phyloP scores from a whole-genome alignment of 2,797 vertebrate genomes.

The Arnoldichthys spilopterus region DNA sequence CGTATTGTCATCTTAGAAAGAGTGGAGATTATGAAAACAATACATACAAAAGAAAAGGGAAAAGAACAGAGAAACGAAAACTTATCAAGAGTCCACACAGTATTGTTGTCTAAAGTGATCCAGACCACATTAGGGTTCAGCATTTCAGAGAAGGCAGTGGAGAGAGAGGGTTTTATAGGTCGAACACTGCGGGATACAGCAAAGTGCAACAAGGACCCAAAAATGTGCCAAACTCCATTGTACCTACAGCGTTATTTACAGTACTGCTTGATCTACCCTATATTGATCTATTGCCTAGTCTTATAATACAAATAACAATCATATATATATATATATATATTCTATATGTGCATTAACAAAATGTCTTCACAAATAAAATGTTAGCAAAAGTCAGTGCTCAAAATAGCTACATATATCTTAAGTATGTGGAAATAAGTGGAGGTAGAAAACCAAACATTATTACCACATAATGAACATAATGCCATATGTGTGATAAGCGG shows the following conservation, averaged over 20 bases:
- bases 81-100: slow-evolving; percentile 49
- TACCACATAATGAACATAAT: slow-evolving; percentile 35
- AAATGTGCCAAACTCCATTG: slow-evolving; percentile 18
- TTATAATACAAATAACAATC: slow-evolving; percentile 41
- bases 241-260: slow-evolving; percentile 46
- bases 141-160: slow-evolving; percentile 48
- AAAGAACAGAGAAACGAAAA: slow-evolving; percentile 1
- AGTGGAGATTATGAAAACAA: slow-evolving; percentile 24
- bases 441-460: slow-evolving; percentile 51
- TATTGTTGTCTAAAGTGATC: slow-evolving; percentile 52
- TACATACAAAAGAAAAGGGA: slow-evolving; percentile 8
- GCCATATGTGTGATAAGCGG: slow-evolving; percentile 8
- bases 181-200: slow-evolving; percentile 32
- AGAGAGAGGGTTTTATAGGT: slow-evolving; percentile 29
- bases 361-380: slow-evolving; percentile 42
- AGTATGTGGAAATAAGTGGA: slow-evolving; percentile 41
- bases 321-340: slow-evolving; percentile 15
- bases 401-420: slow-evolving; percentile 60
- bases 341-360: slow-evolving; percentile 46
- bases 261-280: slow-evolving; percentile 36
- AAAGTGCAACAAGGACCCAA: slow-evolving; percentile 48
- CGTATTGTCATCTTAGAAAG: slow-evolving; percentile 25
- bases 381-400: slow-evolving; percentile 48
- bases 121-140: slow-evolving; percentile 16
- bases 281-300: slow-evolving; percentile 36